Evolutionary conservation across 2,888 invertebrate species (phyloP).

Genomic region (Palloptera scutellata): DNA sequence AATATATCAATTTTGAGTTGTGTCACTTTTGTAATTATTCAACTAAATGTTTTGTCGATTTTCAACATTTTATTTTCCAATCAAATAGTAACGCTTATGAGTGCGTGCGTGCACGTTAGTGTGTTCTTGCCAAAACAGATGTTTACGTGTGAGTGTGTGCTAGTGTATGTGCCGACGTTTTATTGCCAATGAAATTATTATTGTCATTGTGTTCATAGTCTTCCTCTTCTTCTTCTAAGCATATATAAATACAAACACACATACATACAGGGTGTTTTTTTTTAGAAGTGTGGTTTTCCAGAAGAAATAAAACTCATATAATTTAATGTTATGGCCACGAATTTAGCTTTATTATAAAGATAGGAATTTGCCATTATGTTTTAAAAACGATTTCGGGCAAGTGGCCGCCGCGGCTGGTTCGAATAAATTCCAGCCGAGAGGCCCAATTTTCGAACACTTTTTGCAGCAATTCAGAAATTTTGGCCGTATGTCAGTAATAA

Average conservation of each 20-base stretch:
- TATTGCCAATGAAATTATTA: conserved; percentile 6
- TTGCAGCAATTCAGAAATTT: conserved; percentile 1
- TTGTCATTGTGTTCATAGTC: conserved; percentile 17
- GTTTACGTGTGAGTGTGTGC: neutral
- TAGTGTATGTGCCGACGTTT: neutral
- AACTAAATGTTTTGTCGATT: neutral
- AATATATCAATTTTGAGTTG: no score
- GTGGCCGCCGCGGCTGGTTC: no score
- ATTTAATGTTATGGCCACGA: no score
- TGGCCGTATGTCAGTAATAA: neutral
- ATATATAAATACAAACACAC: neutral
- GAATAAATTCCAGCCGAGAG: no score
- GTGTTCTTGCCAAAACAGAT: neutral
- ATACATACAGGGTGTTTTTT: no score
- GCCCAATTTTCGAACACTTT: no score
- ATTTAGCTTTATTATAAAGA: no score
- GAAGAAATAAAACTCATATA: no score
- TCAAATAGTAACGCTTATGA: neutral
- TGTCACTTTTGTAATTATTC: no score
- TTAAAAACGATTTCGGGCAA: no score
- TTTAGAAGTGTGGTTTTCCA: no score
- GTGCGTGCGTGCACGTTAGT: neutral
- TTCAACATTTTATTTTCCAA: neutral
- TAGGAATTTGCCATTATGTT: no score
- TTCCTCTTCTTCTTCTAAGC: neutral